Percentiles rank a stretch among this genome's conserved stretches.
Conservation (phyloP, 1,140 invertebrate species). For the Odontomachus brunneus region DNA sequence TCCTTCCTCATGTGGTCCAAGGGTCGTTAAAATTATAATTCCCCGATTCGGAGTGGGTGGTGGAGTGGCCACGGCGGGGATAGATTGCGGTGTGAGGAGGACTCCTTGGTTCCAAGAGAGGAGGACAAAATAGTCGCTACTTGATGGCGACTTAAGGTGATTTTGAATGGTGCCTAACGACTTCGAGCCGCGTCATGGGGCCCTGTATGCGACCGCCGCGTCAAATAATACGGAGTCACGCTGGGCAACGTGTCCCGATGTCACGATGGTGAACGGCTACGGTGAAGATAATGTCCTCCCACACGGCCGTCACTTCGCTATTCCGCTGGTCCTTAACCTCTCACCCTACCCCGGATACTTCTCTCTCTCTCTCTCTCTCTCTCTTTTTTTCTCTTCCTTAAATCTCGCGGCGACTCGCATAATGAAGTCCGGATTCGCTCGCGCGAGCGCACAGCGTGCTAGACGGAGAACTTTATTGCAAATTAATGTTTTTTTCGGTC, state of each 20-base stretch:
- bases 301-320: conserved; percentile 80
- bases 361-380: conserved; percentile 14
- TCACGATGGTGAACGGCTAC: conserved; percentile 76
- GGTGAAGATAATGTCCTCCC: conserved; percentile 83
- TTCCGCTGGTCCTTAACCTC: conserved; percentile 80
- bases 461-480: conserved; percentile 60
- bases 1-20: conserved; percentile 50
- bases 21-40: conserved; percentile 78
- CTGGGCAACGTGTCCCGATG: conserved; percentile 77
- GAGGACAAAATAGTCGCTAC: conserved; percentile 82
- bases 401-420: conserved; percentile 61
- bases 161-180: conserved; percentile 85
- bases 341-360: conserved; percentile 59
- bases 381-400: conserved; percentile 54
- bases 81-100: conserved; percentile 18
- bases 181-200: conserved; percentile 82
- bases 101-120: conserved; percentile 53
- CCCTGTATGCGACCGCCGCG: conserved; percentile 74
- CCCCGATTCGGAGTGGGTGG: conserved; percentile 37
- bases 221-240: conserved; percentile 84
- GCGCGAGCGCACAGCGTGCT: conserved; percentile 1
- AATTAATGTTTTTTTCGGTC: conserved; percentile 63
- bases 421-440: conserved; percentile 51
- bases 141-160: conserved; percentile 83
- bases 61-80: not conserved